These are phyloP conservation scores for Volucella inflata DNA, from an alignment of 2,888 invertebrate genomes.

Conservation along the genomic window DNA sequence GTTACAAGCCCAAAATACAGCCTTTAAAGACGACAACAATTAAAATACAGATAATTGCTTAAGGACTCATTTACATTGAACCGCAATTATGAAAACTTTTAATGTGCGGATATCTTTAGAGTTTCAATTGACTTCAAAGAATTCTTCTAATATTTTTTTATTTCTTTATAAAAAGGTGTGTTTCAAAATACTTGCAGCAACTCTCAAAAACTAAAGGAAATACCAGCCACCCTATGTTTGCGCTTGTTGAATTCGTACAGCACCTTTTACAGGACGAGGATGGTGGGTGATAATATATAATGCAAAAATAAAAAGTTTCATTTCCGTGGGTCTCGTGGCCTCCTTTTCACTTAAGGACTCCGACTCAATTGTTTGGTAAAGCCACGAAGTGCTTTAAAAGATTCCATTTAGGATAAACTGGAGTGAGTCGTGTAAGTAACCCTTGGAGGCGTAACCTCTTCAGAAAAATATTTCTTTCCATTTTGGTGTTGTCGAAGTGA, in stretches of 20 bases:
- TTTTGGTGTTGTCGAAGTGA: not conserved
- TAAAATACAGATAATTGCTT: not conserved
- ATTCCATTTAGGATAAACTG: slow-evolving; percentile 7
- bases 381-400: slow-evolving; percentile 27
- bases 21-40: not conserved
- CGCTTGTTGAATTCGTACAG: not conserved
- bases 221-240: not conserved
- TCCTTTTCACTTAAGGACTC: slow-evolving; percentile 1
- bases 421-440: not conserved
- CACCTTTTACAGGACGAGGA: not conserved
- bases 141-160: not conserved
- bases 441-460: slow-evolving; percentile 21
- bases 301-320: slow-evolving; percentile 13
- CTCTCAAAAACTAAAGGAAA: not conserved
- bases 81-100: slow-evolving; percentile 2
- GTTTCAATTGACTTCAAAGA: slow-evolving; percentile 15
- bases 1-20: not conserved
- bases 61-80: not conserved
- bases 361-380: slow-evolving; percentile 29
- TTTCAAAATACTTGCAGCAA: slow-evolving; percentile 14
- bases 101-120: not conserved
- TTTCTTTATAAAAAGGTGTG: not conserved
- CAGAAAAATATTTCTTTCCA: not conserved
- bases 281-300: not conserved
- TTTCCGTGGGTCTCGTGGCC: not conserved